These are phyloP conservation scores for Phalera bucephala DNA, from an alignment of 2,888 invertebrate genomes.

Conservation along the genomic window DNA sequence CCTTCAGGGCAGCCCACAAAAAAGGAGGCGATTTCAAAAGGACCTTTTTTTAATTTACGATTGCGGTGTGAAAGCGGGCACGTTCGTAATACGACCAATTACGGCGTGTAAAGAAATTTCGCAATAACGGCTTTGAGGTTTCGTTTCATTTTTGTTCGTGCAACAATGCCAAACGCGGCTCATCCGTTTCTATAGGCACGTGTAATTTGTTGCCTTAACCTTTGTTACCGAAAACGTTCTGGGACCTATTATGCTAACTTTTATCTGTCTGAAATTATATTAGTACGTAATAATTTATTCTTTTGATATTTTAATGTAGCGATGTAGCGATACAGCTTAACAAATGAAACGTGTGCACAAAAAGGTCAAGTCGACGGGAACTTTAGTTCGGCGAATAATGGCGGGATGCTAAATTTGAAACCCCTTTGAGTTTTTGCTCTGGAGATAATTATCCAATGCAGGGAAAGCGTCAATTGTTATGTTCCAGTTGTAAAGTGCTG, in stretches of 20 bases:
- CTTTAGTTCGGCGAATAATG: slow-evolving; percentile 13
- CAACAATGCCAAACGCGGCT: slow-evolving; percentile 37
- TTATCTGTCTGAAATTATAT: slow-evolving; percentile 41
- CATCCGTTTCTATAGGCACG: slow-evolving; percentile 38
- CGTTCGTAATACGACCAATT: slow-evolving; percentile 52
- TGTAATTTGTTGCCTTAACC: slow-evolving; percentile 58
- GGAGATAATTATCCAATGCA: slow-evolving; percentile 15
- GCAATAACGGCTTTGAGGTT: slow-evolving; percentile 50
- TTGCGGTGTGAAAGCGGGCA: slow-evolving; percentile 53
- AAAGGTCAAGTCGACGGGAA: slow-evolving; percentile 23
- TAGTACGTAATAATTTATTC: slow-evolving; percentile 47
- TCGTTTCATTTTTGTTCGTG: slow-evolving; percentile 45
- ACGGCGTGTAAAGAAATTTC: slow-evolving; percentile 56
- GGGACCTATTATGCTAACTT: slow-evolving; percentile 47
- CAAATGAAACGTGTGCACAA: slow-evolving; percentile 24
- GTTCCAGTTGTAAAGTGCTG: slow-evolving; percentile 7
- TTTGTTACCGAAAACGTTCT: slow-evolving; percentile 45
- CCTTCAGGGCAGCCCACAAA: slow-evolving; percentile 51
- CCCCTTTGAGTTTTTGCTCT: slow-evolving; percentile 17
- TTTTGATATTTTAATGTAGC: slow-evolving; percentile 40
- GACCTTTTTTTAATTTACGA: slow-evolving; percentile 65
- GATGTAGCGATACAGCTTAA: slow-evolving; percentile 28
- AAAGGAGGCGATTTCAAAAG: slow-evolving; percentile 51
- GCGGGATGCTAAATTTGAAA: slow-evolving; percentile 18
- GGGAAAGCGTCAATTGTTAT: slow-evolving; percentile 23